These are phyloP conservation scores for Anthopleura xanthogrammica DNA, from an alignment of 92 coral and sea anemone genomes.

Conservation along the genomic window DNA sequence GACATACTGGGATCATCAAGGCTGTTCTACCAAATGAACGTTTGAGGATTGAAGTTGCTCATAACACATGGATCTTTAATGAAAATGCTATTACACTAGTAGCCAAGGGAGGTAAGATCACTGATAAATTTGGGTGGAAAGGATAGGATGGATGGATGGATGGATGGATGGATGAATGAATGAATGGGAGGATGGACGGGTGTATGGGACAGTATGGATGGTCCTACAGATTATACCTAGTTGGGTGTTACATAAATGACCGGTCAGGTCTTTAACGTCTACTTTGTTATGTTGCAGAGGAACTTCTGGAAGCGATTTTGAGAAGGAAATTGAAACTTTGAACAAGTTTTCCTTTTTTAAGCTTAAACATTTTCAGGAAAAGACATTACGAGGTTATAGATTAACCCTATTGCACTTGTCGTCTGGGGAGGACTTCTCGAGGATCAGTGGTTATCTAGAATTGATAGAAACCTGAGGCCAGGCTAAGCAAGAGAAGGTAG, in stretches of 20 bases:
- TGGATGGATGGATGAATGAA: no score
- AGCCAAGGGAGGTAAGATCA: conserved; percentile 1
- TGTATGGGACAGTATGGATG: no score
- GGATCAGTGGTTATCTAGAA: no score
- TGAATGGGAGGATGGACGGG: no score
- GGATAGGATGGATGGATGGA: no score
- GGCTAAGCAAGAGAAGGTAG: no score
- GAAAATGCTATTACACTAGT: neutral
- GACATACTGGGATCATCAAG: conserved; percentile 4
- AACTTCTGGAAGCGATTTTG: neutral
- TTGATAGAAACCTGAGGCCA: no score
- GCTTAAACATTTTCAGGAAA: neutral
- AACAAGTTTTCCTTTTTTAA: neutral
- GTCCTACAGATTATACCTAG: no score
- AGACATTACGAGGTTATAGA: no score
- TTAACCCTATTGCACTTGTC: no score
- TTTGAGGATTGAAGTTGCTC: neutral
- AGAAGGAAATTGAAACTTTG: neutral
- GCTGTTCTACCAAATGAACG: conserved; percentile 8
- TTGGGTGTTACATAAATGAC: no score
- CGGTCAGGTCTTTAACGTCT: neutral
- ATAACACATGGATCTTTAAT: conserved; percentile 3
- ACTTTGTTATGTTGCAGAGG: neutral
- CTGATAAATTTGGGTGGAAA: neutral
- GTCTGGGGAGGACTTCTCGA: no score